These are phyloP conservation scores for Schizothorax lantsangensis DNA, from an alignment of 2,797 vertebrate species.

Conservation along the genomic window DNA sequence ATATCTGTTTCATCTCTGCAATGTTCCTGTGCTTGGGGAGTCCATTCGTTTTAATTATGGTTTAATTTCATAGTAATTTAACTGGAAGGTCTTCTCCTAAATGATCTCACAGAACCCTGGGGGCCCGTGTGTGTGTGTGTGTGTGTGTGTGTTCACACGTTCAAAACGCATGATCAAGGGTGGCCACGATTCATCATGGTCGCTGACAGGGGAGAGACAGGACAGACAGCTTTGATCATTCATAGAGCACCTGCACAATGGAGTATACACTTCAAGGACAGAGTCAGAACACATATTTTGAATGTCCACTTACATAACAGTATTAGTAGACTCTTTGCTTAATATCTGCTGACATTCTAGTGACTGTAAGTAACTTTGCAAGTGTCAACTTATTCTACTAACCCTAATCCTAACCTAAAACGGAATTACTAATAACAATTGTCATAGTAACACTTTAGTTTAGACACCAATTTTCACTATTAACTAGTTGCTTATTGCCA, in stretches of 20 bases:
- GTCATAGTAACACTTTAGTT: no score
- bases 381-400: background rate
- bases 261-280: background rate
- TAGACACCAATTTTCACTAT: no score
- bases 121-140: background rate
- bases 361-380: background rate
- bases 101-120: conserved; percentile 31
- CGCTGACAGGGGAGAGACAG: conserved; percentile 49
- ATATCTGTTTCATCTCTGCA: conserved; percentile 47
- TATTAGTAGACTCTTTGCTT: no score
- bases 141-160: background rate
- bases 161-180: conserved; percentile 31
- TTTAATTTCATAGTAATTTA: conserved; percentile 54
- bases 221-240: conserved; percentile 39
- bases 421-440: background rate
- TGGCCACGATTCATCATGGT: conserved; percentile 43
- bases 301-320: no score
- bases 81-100: conserved; percentile 41
- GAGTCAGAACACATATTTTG: no score
- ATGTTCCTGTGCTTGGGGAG: conserved; percentile 52
- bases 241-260: background rate
- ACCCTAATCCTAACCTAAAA: background rate
- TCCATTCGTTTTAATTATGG: conserved; percentile 53
- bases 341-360: no score
- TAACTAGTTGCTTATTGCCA: no score